Evolutionary conservation across 2,113 vertebrate genomes (phyloP).

Genomic region (Dipodomys merriami): DNA sequence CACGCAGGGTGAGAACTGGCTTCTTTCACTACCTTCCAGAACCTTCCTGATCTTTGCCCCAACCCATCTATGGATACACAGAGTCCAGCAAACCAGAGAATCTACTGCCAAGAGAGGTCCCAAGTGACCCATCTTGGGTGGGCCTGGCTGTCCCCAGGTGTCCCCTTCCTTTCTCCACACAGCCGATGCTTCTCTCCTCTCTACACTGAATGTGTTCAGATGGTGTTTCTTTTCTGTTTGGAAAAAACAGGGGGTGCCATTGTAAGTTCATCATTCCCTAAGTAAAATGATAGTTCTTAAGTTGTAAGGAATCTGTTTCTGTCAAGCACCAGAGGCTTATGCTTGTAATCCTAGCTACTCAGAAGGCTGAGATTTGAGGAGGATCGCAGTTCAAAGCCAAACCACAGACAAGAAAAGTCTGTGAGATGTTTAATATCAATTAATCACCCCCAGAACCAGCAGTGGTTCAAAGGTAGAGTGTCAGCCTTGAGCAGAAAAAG

Average conservation of each 20-base stretch:
- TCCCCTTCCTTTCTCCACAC: neutral
- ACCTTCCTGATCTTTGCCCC: neutral
- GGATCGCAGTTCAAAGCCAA: too few species aligned
- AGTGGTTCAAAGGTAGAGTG: too few species aligned
- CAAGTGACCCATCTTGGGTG: slow-evolving; percentile 49
- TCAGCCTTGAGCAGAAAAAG: too few species aligned
- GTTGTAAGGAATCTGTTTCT: neutral
- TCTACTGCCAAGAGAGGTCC: slow-evolving; percentile 37
- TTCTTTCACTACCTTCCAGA: slow-evolving; percentile 62
- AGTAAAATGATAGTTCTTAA: neutral
- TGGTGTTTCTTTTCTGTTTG: neutral
- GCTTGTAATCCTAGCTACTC: too few species aligned
- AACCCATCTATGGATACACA: slow-evolving; percentile 23
- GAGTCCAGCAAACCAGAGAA: neutral
- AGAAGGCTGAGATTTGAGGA: too few species aligned
- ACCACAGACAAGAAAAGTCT: too few species aligned
- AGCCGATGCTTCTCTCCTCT: slow-evolving; percentile 11
- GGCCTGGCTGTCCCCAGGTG: slow-evolving; percentile 49
- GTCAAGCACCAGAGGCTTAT: too few species aligned
- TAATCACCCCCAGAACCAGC: too few species aligned
- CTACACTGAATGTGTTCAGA: slow-evolving; percentile 4
- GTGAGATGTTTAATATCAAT: too few species aligned
- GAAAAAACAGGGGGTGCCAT: too few species aligned
- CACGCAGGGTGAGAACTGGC: neutral
- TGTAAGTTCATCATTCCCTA: neutral